phyloP scores from a whole-genome alignment of 2,797 vertebrate species.

The Scleropages formosus region DNA sequence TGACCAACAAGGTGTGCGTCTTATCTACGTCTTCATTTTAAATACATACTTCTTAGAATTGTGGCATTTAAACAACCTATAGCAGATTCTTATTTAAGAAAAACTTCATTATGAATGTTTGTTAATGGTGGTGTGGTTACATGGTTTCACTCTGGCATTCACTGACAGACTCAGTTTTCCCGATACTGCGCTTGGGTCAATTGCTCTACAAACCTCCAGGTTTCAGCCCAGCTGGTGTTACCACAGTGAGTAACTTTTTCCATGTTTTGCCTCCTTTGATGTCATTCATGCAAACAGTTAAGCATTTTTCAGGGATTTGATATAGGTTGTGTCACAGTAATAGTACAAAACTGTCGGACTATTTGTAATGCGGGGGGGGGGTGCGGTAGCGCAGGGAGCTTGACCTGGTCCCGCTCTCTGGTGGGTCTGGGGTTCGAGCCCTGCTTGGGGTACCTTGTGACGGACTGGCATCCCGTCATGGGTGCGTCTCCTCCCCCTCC shows the following conservation, averaged over 20 bases:
- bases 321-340: too few relatives aligned
- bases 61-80: not conserved
- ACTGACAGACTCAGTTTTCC: slow-evolving; percentile 81
- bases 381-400: too few relatives aligned
- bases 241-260: slow-evolving; percentile 86
- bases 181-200: slow-evolving; percentile 82
- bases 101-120: not conserved
- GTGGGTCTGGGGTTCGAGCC: too few relatives aligned
- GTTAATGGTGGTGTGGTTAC: not conserved
- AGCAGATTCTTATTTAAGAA: not conserved
- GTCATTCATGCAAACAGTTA: too few relatives aligned
- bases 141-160: slow-evolving; percentile 26
- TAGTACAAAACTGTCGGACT: too few relatives aligned
- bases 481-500: too few relatives aligned
- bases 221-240: slow-evolving; percentile 78
- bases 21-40: slow-evolving; percentile 22
- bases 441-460: too few relatives aligned
- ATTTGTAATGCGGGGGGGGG: too few relatives aligned
- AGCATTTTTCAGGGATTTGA: too few relatives aligned
- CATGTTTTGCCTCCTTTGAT: too few relatives aligned
- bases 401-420: too few relatives aligned
- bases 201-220: slow-evolving; percentile 87
- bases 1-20: slow-evolving; percentile 75
- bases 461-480: too few relatives aligned
- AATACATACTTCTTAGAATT: not conserved